Conservation (phyloP, 2,797 vertebrate genomes). For the Galago senegalensis region DNA sequence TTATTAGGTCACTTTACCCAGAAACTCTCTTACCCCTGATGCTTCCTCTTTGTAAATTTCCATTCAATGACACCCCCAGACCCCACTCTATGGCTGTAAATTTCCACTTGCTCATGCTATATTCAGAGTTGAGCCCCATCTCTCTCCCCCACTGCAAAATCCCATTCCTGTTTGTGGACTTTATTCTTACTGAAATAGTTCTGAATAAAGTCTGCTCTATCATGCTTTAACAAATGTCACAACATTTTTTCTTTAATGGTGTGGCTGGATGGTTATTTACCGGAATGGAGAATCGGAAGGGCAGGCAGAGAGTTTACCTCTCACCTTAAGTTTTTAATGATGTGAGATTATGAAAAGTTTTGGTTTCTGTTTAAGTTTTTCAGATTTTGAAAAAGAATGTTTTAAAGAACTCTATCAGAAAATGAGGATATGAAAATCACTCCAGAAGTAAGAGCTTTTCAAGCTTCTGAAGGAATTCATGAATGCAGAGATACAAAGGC, state of each 20-base stretch:
- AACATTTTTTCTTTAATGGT: background rate
- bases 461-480: slow-evolving; percentile 21
- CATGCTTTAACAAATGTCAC: background rate
- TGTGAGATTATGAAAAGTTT: slow-evolving; percentile 31
- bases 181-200: background rate
- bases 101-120: background rate
- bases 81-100: background rate
- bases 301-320: slow-evolving; percentile 40
- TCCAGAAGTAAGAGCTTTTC: slow-evolving; percentile 29
- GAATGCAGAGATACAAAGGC: background rate
- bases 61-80: background rate
- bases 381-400: background rate
- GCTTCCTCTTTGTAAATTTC: background rate
- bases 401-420: slow-evolving; percentile 54
- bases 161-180: background rate
- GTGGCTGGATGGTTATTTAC: background rate
- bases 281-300: background rate
- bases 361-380: slow-evolving; percentile 51
- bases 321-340: slow-evolving; percentile 7
- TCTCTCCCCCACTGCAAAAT: background rate
- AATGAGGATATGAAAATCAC: slow-evolving; percentile 57
- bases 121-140: background rate
- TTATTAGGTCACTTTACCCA: background rate
- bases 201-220: background rate
- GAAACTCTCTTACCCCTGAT: background rate